A percentile compares a stretch with the other conserved stretches of the same genome.
These are phyloP conservation scores for Agapornis canus DNA, from an alignment of 2,797 vertebrate genomes.

Conservation along the genomic window DNA sequence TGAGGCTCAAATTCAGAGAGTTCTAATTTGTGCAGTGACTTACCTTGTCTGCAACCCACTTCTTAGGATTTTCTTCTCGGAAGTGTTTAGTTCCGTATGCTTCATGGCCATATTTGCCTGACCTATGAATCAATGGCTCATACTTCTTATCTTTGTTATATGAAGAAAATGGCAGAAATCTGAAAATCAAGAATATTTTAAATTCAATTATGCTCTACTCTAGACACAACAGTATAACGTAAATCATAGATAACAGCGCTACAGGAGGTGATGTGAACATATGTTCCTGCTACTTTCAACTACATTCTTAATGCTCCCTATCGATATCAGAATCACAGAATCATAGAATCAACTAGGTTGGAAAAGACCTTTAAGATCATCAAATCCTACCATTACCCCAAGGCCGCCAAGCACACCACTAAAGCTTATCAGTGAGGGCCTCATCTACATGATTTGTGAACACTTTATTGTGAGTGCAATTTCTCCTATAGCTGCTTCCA, in stretches of 20 bases:
- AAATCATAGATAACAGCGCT: neutral
- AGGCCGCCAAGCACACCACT: neutral
- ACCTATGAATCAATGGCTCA: constrained; percentile 70
- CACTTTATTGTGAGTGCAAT: neutral
- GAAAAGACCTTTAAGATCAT: neutral
- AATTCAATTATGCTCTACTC: neutral
- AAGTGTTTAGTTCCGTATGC: constrained; percentile 76
- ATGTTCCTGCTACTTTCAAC: neutral
- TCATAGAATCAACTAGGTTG: neutral
- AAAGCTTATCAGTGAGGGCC: neutral
- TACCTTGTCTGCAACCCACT: constrained; percentile 80
- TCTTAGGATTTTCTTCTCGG: constrained; percentile 73
- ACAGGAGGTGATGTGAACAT: neutral
- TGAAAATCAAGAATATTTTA: constrained; percentile 65
- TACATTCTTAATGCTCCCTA: neutral
- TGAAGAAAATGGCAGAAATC: constrained; percentile 81
- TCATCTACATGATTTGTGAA: neutral
- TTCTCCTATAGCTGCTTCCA: neutral
- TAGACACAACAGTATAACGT: neutral
- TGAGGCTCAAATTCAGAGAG: neutral
- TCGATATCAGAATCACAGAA: neutral
- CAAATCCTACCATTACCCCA: neutral
- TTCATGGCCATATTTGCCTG: constrained; percentile 67
- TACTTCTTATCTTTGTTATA: constrained; percentile 72
- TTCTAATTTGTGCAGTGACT: constrained; percentile 24